A percentile compares a stretch with the other conserved stretches of the same genome.
Conservation (phyloP, 2,797 vertebrate species). For the Rhinoraja longicauda region DNA sequence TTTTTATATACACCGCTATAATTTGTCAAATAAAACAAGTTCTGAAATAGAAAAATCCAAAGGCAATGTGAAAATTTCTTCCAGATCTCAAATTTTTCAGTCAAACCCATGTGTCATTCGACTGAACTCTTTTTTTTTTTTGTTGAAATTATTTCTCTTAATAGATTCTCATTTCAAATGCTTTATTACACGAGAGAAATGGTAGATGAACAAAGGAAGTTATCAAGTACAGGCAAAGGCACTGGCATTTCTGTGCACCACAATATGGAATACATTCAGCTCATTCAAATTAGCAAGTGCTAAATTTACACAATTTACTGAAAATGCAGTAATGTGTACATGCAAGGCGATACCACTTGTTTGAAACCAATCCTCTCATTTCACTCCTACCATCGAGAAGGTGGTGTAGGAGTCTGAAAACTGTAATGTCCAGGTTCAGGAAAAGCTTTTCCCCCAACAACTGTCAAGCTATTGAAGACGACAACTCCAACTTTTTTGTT, state of each 20-base stretch:
- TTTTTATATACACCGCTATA: neutral
- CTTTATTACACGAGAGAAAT: neutral
- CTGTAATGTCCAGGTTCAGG: too few species aligned
- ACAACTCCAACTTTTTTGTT: too few species aligned
- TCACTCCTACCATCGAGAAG: too few species aligned
- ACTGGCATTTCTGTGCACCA: neutral
- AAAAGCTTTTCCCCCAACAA: too few species aligned
- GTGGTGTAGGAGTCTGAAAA: too few species aligned
- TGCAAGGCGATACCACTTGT: constrained; percentile 21
- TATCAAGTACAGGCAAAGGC: neutral
- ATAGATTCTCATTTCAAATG: neutral
- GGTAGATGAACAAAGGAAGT: neutral
- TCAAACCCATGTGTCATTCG: neutral
- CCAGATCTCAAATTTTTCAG: neutral
- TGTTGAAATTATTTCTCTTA: neutral
- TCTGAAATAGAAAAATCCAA: neutral
- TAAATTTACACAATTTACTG: constrained; percentile 9
- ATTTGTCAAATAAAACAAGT: neutral
- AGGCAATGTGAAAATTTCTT: neutral
- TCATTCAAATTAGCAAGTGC: neutral
- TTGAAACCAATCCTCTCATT: neutral
- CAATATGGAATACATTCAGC: neutral
- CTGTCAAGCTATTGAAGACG: too few species aligned
- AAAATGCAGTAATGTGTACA: neutral
- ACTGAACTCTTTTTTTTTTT: neutral